phyloP scores from a whole-genome alignment of 2,797 vertebrate species.

The Propithecus perrieri region DNA sequence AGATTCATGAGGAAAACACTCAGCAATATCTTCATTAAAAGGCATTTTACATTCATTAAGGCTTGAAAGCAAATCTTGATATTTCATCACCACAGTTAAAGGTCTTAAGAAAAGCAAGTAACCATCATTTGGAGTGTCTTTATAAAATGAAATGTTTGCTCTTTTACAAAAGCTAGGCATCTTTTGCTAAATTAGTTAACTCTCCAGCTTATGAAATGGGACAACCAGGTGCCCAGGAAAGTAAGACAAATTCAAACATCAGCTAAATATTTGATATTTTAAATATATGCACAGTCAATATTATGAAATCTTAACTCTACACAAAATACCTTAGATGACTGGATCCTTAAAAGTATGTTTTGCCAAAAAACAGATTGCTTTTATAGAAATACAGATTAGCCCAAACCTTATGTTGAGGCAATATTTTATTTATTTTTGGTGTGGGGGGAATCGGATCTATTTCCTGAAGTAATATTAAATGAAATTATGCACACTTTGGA shows the following conservation, averaged over 20 bases:
- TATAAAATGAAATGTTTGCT: conserved; percentile 75
- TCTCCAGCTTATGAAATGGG: conserved; percentile 65
- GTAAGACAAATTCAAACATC: conserved; percentile 67
- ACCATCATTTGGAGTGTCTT: conserved; percentile 43
- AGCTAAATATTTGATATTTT: conserved; percentile 22
- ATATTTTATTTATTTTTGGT: neutral
- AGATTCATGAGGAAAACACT: conserved; percentile 55
- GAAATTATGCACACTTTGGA: neutral
- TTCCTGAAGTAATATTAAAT: conserved; percentile 20
- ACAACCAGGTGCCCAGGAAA: conserved; percentile 1
- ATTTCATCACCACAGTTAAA: conserved; percentile 72
- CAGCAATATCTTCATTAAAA: conserved; percentile 67
- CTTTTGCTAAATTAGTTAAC: conserved; percentile 49
- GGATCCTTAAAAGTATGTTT: conserved; percentile 53
- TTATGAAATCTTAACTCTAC: conserved; percentile 36
- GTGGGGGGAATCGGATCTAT: neutral
- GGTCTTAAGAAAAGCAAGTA: conserved; percentile 72
- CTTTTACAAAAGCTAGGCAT: conserved; percentile 68
- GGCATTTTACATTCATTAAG: conserved; percentile 72
- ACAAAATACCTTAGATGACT: conserved; percentile 40
- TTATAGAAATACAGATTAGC: neutral
- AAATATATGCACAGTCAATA: conserved; percentile 44
- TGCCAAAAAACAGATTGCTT: conserved; percentile 5
- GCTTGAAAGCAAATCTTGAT: conserved; percentile 72
- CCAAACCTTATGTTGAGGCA: neutral